Evolutionary conservation across 2,888 invertebrate genomes (phyloP).

Genomic region (Lasioglossum lativentre): DNA sequence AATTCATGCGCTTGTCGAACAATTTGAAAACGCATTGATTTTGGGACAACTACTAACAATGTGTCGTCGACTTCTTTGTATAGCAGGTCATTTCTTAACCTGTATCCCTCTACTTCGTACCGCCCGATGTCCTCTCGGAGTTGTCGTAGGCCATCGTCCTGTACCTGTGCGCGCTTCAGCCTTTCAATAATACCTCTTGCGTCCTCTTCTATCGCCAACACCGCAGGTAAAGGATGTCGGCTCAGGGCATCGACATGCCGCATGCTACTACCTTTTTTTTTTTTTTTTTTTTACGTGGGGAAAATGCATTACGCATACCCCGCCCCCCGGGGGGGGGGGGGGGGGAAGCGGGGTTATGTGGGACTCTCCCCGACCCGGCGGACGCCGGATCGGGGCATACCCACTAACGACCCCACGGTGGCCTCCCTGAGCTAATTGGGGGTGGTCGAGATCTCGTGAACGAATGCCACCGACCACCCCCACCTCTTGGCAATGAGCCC

Average conservation of each 20-base stretch:
- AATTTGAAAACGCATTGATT: background rate
- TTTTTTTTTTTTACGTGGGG: too few relatives aligned
- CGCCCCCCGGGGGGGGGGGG: too few relatives aligned
- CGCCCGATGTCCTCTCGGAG: background rate
- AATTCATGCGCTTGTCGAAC: constrained; percentile 2
- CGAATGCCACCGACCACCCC: too few relatives aligned
- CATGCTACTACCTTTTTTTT: too few relatives aligned
- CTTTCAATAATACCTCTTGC: background rate
- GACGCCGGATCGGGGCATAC: too few relatives aligned
- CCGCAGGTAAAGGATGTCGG: constrained; percentile 50
- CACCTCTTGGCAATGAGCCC: too few relatives aligned
- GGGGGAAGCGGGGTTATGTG: too few relatives aligned
- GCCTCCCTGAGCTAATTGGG: too few relatives aligned
- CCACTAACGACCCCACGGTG: too few relatives aligned
- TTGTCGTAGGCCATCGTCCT: background rate
- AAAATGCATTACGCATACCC: too few relatives aligned
- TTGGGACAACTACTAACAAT: background rate
- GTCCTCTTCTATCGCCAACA: constrained; percentile 13
- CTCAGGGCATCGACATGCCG: constrained; percentile 68
- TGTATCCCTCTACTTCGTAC: background rate
- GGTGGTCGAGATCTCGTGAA: too few relatives aligned
- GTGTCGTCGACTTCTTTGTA: background rate
- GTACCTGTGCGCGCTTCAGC: background rate
- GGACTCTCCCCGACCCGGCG: too few relatives aligned
- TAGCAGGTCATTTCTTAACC: background rate